A percentile compares a stretch with the other conserved stretches of the same genome.
Evolutionary conservation across 2,113 vertebrate species (phyloP).

Genomic region (Aramus guarauna): DNA sequence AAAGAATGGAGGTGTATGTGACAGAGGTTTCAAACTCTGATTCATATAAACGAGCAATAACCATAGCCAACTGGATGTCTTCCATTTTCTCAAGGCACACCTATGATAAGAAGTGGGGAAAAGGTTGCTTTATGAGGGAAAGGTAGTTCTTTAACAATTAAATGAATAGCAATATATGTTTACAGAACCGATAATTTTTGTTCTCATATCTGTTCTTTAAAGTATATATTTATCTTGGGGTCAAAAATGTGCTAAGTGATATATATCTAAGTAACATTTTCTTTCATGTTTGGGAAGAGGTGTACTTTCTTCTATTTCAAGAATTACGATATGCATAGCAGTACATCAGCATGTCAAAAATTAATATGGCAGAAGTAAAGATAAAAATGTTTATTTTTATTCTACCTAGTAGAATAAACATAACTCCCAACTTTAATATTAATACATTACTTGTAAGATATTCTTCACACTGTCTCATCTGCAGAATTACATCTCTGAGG

Average conservation of each 20-base stretch:
- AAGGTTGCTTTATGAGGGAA: background rate
- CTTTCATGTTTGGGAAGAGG: background rate
- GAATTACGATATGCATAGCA: background rate
- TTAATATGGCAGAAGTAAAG: background rate
- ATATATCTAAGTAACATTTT: background rate
- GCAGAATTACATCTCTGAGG: background rate
- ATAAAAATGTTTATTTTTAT: background rate
- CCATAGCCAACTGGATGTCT: conserved; percentile 95
- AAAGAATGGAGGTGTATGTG: conserved; percentile 90
- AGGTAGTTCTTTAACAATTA: background rate
- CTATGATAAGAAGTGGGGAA: conserved; percentile 54
- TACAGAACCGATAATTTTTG: background rate
- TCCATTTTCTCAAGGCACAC: conserved; percentile 99
- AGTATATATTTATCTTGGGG: background rate
- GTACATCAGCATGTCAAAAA: background rate
- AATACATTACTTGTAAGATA: background rate
- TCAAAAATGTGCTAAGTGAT: background rate
- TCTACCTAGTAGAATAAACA: background rate
- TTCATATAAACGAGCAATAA: conserved; percentile 93
- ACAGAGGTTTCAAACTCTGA: conserved; percentile 94
- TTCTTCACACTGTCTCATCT: background rate
- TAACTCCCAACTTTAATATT: background rate
- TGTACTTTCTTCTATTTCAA: background rate
- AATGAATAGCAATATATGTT: background rate
- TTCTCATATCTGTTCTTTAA: background rate